These are phyloP conservation scores for Ommatoiulus sabulosus DNA, from an alignment of 2,888 invertebrate genomes.

Conservation along the genomic window DNA sequence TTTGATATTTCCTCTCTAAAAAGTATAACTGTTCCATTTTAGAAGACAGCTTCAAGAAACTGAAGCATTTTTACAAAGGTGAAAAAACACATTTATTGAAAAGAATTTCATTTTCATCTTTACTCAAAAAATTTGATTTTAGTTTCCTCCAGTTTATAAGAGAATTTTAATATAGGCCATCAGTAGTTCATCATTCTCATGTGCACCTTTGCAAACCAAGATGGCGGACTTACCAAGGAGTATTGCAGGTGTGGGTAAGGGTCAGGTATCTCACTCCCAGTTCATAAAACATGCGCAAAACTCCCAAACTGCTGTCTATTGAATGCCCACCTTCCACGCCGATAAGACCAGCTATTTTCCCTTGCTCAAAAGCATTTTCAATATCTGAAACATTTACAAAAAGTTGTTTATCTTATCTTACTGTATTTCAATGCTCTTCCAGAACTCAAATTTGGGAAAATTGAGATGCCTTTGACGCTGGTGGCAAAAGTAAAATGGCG, in stretches of 20 bases:
- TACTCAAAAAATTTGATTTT: no score
- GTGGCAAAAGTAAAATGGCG: slow-evolving; percentile 74
- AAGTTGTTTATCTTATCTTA: not conserved
- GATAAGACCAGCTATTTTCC: slow-evolving; percentile 87
- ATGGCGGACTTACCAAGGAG: slow-evolving; percentile 78
- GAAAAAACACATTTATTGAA: no score
- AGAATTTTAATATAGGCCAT: no score
- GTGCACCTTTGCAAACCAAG: not conserved
- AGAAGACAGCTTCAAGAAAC: no score
- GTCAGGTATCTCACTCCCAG: slow-evolving; percentile 87
- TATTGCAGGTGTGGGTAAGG: slow-evolving; percentile 89
- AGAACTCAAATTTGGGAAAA: no score
- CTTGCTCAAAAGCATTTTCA: slow-evolving; percentile 76
- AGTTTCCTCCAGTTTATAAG: no score
- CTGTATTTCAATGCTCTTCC: not conserved
- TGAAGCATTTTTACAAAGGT: no score
- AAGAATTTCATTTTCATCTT: no score
- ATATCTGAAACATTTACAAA: slow-evolving; percentile 72
- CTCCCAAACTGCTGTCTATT: slow-evolving; percentile 82
- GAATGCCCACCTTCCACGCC: slow-evolving; percentile 91
- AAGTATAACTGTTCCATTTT: no score
- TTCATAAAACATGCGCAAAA: slow-evolving; percentile 84
- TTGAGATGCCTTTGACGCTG: slow-evolving; percentile 82
- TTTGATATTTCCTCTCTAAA: no score
- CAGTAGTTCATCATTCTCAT: no score